Evolutionary conservation across 2,113 vertebrate genomes (phyloP).

Genomic region (Saguinus midas): DNA sequence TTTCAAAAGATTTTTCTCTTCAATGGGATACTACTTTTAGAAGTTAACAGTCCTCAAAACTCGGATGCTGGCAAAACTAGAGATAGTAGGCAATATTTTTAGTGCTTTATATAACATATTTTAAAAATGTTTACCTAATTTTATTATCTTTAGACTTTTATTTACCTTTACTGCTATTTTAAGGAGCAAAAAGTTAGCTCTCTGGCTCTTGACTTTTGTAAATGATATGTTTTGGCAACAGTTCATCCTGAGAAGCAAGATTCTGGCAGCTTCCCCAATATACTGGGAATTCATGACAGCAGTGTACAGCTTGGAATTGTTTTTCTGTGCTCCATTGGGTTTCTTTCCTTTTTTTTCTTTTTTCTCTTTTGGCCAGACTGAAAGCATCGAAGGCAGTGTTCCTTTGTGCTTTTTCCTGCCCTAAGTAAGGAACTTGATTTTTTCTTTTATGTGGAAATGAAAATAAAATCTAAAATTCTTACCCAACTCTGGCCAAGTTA

Average conservation of each 20-base stretch:
- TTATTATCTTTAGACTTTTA: slow-evolving; percentile 30
- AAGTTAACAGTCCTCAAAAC: not conserved
- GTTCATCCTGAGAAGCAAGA: not conserved
- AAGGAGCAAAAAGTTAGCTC: slow-evolving; percentile 37
- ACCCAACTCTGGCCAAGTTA: not conserved
- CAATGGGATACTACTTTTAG: not conserved
- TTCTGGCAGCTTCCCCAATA: not conserved
- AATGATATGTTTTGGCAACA: slow-evolving; percentile 50
- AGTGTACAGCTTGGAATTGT: not conserved
- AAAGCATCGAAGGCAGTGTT: not conserved
- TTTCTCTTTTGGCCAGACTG: not conserved
- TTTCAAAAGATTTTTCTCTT: slow-evolving; percentile 11
- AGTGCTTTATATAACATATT: not conserved
- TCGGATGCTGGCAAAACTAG: not conserved
- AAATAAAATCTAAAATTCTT: slow-evolving; percentile 49
- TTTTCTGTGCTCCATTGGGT: not conserved
- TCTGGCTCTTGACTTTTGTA: slow-evolving; percentile 9
- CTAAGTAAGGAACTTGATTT: not conserved
- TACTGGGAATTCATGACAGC: not conserved
- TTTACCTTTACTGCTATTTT: slow-evolving; percentile 30
- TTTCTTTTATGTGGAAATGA: slow-evolving; percentile 3
- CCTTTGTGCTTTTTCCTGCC: not conserved
- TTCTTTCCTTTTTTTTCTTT: not conserved
- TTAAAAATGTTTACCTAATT: slow-evolving; percentile 24
- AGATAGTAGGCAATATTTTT: not conserved